Evolutionary conservation across 2,888 invertebrate species (phyloP), one percentile per base, ranked within the genome.

Genomic region (Cetonia aurata): DNA sequence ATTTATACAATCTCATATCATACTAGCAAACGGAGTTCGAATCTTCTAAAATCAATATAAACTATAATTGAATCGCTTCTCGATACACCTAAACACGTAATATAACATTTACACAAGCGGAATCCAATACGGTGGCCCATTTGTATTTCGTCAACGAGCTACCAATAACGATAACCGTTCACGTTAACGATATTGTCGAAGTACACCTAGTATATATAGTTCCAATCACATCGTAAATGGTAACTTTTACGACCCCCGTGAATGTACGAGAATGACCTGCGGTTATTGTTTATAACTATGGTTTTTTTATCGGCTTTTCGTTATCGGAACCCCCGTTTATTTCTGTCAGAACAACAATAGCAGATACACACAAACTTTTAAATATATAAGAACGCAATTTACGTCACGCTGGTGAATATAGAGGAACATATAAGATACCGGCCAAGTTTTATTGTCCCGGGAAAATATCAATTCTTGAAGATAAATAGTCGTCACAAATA

Each of bases 111-210:
- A 65, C 42, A 55, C 57, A 71, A 69, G 57, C 55, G 65, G 69
- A 71, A 50, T 65, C 42, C 65, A 46, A 56, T 48, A 46, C 53
- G 53, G 41, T 41, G 52, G 17, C 37, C 15, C 65, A 59, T 69
- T 69, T 69, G 42, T 72, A 69, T 72, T 72, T 69, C 68, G 70
- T 73, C 74, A 75, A 73, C 73, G 71, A 68, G 46, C 53, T 37
- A 37, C 53, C 71, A 62, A 68, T 71, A 74, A 71, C 71, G 31
- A 67, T 67, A 42, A 69, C 67, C 72, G 70, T 74, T 74, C 50
- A 33, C 52, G 70, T 73, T 74, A 74, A 74, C 70, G 74, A 70
- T 62, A 69, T 70, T 70, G 67, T 70, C 69, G 65, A 73, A 73
- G 46, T 31, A 42, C 70, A 72, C 71, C 3, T 25, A 25, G 69